These are phyloP conservation scores for Ranitomeya variabilis DNA, from an alignment of 2,113 vertebrate genomes.

Conservation along the genomic window DNA sequence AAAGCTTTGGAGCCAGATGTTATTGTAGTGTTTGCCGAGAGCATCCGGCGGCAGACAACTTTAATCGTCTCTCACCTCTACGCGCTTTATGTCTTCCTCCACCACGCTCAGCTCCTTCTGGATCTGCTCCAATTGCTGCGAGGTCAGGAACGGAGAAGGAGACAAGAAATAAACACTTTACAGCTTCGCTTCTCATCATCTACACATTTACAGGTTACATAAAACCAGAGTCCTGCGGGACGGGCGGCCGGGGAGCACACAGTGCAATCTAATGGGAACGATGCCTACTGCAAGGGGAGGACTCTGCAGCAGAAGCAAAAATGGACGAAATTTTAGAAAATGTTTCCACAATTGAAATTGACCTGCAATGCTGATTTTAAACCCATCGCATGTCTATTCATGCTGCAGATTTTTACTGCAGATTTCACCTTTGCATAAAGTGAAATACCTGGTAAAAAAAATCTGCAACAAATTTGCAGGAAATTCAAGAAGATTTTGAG, in stretches of 20 bases:
- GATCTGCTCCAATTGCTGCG: constrained; percentile 95
- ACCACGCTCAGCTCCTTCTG: constrained; percentile 97
- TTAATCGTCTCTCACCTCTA: constrained; percentile 83
- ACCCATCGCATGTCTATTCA: too few species aligned
- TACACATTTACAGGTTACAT: constrained; percentile 9
- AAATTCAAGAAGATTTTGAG: too few species aligned
- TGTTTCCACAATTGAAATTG: too few species aligned
- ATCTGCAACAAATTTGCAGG: too few species aligned
- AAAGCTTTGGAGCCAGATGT: neutral
- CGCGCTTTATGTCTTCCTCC: constrained; percentile 97
- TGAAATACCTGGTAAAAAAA: too few species aligned
- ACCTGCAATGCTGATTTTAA: too few species aligned
- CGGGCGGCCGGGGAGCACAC: neutral
- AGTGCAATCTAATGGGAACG: neutral
- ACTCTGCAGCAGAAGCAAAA: too few species aligned
- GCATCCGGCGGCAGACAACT: constrained; percentile 11
- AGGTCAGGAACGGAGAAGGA: constrained; percentile 64
- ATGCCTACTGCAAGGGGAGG: neutral
- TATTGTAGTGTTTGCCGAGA: neutral
- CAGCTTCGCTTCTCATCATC: neutral
- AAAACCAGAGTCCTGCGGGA: neutral
- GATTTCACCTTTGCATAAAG: too few species aligned
- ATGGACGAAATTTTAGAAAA: too few species aligned
- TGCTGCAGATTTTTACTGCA: too few species aligned
- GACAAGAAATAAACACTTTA: constrained; percentile 39